Evolutionary conservation across 2,797 vertebrate species (phyloP).

Genomic region (Buceros bicornis): DNA sequence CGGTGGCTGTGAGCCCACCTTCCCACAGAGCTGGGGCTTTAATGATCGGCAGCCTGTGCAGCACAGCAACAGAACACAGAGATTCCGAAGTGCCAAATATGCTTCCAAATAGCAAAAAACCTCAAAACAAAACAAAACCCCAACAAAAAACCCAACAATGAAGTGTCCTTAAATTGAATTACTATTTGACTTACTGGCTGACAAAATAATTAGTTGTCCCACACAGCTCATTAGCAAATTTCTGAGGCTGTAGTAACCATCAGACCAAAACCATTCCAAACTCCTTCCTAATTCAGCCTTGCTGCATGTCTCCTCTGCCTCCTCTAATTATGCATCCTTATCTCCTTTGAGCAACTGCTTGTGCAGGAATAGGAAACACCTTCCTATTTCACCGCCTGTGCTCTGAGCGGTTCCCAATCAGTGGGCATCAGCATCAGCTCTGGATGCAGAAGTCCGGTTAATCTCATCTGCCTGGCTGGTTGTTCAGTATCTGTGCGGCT

Average conservation of each 20-base stretch:
- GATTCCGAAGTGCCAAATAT: neutral
- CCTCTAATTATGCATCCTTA: neutral
- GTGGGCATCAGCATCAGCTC: neutral
- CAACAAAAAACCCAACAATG: no score
- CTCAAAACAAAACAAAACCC: neutral
- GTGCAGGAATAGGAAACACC: neutral
- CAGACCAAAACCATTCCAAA: constrained; percentile 1
- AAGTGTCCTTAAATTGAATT: neutral
- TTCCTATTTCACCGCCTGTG: neutral
- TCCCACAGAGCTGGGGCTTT: fast-evolving
- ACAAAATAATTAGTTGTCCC: constrained; percentile 33
- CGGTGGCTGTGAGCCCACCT: neutral
- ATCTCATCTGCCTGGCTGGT: neutral
- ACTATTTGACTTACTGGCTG: neutral
- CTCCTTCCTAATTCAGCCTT: neutral
- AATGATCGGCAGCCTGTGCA: neutral
- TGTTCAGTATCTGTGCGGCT: neutral
- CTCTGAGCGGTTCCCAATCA: neutral
- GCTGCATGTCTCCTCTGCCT: neutral
- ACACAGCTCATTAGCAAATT: constrained; percentile 51
- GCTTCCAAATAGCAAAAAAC: neutral
- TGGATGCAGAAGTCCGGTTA: neutral
- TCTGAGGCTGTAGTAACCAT: constrained; percentile 21
- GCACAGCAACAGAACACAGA: fast-evolving
- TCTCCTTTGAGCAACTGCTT: neutral